Conservation (phyloP, 2,888 invertebrate species). For the Drosophila putrida region DNA sequence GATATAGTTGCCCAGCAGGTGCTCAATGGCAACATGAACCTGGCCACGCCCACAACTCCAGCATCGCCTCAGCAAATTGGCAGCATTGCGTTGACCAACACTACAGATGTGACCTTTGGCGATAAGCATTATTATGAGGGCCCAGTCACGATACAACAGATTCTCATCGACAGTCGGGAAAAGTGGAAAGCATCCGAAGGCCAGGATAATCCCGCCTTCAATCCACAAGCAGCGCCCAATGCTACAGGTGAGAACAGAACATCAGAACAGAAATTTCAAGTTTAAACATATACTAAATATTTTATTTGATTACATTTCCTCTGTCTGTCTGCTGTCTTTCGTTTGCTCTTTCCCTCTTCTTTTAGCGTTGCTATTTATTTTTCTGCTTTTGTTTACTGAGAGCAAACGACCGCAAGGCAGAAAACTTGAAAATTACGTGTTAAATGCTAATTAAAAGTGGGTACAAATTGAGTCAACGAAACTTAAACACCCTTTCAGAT, state of each 20-base stretch:
- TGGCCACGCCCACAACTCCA: conserved; percentile 46
- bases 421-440: conserved; percentile 1
- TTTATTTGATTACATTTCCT: conserved; percentile 13
- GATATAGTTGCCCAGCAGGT: conserved; percentile 61
- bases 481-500: background rate
- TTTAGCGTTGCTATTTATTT: conserved; percentile 5
- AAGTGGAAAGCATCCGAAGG: conserved; percentile 74
- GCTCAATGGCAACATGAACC: conserved; percentile 58
- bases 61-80: conserved; percentile 86
- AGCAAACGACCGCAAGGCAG: conserved; percentile 6
- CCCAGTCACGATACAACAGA: conserved; percentile 91
- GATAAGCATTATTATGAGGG: conserved; percentile 92
- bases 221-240: conserved; percentile 49
- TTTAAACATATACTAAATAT: background rate
- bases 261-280: background rate
- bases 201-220: conserved; percentile 78
- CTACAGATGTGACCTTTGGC: conserved; percentile 91
- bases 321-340: background rate
- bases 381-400: conserved; percentile 13
- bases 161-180: conserved; percentile 86
- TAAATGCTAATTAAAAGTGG: conserved; percentile 18
- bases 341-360: too few relatives aligned
- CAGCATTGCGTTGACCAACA: conserved; percentile 89
- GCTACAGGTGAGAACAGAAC: conserved; percentile 58
- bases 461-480: background rate